Conservation (phyloP, 92 coral and sea anemone genomes). For the Meandrina meandrites region DNA sequence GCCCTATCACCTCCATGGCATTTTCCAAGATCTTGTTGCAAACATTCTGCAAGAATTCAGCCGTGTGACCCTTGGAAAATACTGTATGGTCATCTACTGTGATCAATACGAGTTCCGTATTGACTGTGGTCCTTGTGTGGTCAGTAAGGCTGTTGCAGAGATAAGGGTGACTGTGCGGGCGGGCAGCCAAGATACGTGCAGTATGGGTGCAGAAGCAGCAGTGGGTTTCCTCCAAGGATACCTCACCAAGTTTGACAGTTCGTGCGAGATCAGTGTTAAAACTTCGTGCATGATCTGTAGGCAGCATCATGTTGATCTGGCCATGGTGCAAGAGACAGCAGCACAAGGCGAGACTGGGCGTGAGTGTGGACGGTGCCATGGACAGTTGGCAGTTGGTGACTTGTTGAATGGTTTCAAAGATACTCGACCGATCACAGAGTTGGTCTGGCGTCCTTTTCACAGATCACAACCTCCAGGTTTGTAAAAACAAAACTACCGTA, state of each 20-base stretch:
- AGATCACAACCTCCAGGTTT: conserved; percentile 37
- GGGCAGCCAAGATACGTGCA: conserved; percentile 16
- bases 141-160: conserved; percentile 56
- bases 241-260: not conserved
- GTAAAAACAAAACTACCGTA: not conserved
- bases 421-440: conserved; percentile 36
- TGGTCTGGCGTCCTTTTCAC: conserved; percentile 35
- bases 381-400: conserved; percentile 21
- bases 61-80: conserved; percentile 44
- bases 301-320: conserved; percentile 49
- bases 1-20: conserved; percentile 48
- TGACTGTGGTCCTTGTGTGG: conserved; percentile 69
- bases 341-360: conserved; percentile 15
- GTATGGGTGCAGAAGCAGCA: conserved; percentile 14
- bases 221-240: conserved; percentile 21
- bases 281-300: conserved; percentile 62
- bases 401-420: conserved; percentile 60
- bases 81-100: conserved; percentile 50
- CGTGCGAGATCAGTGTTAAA: conserved; percentile 15
- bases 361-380: conserved; percentile 56
- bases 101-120: conserved; percentile 54
- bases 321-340: conserved; percentile 40
- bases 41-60: conserved; percentile 33
- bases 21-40: conserved; percentile 50
- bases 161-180: conserved; percentile 58